Evolutionary conservation across 2,113 vertebrate genomes (phyloP).

Genomic region (Micronycteris hirsuta): DNA sequence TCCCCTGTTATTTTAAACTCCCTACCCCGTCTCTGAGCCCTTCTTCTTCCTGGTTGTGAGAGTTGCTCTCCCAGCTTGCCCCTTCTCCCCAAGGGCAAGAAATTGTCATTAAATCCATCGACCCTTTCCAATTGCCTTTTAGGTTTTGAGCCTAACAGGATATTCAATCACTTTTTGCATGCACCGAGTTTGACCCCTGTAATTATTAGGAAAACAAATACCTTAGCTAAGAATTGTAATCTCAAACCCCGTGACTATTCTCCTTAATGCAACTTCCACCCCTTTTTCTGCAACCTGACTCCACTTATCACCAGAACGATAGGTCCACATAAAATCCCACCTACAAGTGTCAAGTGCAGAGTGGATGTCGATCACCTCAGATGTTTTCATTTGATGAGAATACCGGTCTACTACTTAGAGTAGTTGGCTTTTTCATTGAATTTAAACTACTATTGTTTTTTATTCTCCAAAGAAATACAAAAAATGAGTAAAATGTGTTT

Average conservation of each 20-base stretch:
- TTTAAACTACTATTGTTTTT: not conserved
- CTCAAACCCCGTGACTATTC: not conserved
- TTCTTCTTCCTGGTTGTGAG: not conserved
- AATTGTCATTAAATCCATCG: not conserved
- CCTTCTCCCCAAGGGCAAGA: not conserved
- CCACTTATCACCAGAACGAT: not conserved
- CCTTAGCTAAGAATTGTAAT: not conserved
- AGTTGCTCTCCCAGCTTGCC: not conserved
- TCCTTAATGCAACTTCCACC: not conserved
- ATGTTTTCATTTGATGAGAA: not conserved
- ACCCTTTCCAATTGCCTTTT: not conserved
- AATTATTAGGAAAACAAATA: conserved; percentile 33
- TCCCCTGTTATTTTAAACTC: not conserved
- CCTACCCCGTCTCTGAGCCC: not conserved
- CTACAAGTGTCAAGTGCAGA: not conserved
- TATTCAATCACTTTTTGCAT: not conserved
- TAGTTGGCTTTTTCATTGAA: not conserved
- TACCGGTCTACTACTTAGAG: not conserved
- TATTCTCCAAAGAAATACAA: not conserved
- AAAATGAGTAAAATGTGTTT: not conserved
- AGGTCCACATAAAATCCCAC: not conserved
- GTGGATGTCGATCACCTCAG: not conserved
- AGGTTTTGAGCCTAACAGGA: not conserved
- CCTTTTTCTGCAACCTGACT: not conserved
- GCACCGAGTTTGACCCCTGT: not conserved